Evolutionary conservation across 2,113 vertebrate genomes (phyloP).

Genomic region (Bothrops jararaca): DNA sequence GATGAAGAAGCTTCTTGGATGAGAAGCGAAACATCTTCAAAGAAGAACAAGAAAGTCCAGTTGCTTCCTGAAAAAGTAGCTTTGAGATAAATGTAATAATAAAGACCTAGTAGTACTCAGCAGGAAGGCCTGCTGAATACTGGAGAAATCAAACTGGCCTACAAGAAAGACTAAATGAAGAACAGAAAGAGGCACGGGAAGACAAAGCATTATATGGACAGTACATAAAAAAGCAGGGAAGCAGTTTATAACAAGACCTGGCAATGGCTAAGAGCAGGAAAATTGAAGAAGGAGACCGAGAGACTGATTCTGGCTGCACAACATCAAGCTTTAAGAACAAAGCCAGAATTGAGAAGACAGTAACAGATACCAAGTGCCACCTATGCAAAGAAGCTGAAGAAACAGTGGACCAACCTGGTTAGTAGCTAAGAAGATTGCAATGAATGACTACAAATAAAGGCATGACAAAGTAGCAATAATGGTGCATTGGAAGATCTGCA

Average conservation of each 20-base stretch:
- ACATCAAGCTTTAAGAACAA: not conserved
- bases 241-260: not conserved
- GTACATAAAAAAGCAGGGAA: not conserved
- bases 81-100: not conserved
- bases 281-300: not conserved
- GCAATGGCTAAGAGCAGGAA: not conserved
- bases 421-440: not conserved
- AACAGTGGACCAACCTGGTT: not conserved
- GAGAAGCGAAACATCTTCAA: too few relatives aligned
- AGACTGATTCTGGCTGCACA: not conserved
- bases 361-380: not conserved
- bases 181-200: not conserved
- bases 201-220: not conserved
- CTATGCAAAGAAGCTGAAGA: not conserved
- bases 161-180: not conserved
- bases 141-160: not conserved
- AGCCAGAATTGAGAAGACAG: not conserved
- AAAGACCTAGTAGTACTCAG: not conserved
- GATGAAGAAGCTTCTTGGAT: too few relatives aligned
- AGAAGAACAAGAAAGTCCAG: too few relatives aligned
- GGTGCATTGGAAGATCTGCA: not conserved
- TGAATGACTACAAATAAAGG: not conserved
- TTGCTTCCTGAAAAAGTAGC: too few relatives aligned
- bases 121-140: not conserved
- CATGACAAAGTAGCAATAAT: not conserved